Percentiles rank a stretch among this genome's conserved stretches.
phyloP scores from a whole-genome alignment of 2,113 vertebrate species.

The Recurvirostra avosetta region DNA sequence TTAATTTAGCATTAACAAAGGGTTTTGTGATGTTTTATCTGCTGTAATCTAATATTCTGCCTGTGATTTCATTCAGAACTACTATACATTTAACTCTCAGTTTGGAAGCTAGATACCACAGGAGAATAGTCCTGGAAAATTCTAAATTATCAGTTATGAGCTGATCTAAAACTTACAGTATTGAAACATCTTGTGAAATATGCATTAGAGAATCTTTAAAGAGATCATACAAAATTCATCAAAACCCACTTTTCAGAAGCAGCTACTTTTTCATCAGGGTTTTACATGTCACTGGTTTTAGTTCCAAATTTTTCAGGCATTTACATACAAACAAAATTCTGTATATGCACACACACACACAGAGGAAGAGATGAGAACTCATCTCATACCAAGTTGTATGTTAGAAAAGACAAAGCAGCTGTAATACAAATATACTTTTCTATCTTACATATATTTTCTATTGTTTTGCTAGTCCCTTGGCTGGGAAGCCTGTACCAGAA shows the following conservation, averaged over 20 bases:
- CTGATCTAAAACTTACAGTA: slow-evolving; percentile 67
- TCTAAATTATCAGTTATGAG: slow-evolving; percentile 70
- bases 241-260: slow-evolving; percentile 73
- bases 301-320: slow-evolving; percentile 27
- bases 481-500: background rate
- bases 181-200: slow-evolving; percentile 75
- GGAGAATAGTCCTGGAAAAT: slow-evolving; percentile 64
- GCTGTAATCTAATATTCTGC: slow-evolving; percentile 69
- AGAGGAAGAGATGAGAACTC: background rate
- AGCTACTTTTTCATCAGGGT: slow-evolving; percentile 54
- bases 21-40: slow-evolving; percentile 66
- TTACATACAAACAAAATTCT: slow-evolving; percentile 53
- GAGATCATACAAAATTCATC: slow-evolving; percentile 78
- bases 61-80: slow-evolving; percentile 66
- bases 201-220: slow-evolving; percentile 73
- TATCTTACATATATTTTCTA: background rate
- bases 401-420: background rate
- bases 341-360: background rate
- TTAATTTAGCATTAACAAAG: slow-evolving; percentile 74
- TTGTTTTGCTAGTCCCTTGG: background rate
- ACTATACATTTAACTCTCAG: slow-evolving; percentile 66
- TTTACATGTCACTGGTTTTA: slow-evolving; percentile 50
- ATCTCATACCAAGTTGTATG: background rate
- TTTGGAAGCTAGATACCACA: slow-evolving; percentile 64
- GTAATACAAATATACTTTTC: background rate